A percentile compares a stretch with the other conserved stretches of the same genome.
Evolutionary conservation across 2,888 invertebrate species (phyloP).

Genomic region (Perithous albicinctus): DNA sequence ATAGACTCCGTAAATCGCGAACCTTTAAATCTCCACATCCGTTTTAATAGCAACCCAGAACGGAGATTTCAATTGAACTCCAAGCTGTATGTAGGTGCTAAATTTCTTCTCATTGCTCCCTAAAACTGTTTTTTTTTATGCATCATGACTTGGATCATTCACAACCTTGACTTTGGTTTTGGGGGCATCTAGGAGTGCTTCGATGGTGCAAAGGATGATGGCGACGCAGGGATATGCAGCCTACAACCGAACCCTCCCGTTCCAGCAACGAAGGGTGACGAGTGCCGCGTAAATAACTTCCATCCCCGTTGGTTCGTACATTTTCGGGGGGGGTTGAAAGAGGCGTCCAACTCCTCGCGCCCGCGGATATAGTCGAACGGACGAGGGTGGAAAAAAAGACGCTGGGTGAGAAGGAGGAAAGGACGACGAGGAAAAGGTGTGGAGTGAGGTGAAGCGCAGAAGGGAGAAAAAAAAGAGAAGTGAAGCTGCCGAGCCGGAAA

Average conservation of each 20-base stretch:
- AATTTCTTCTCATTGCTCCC: too few relatives aligned
- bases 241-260: too few relatives aligned
- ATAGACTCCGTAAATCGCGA: too few relatives aligned
- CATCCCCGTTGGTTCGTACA: slow-evolving; percentile 77
- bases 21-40: too few relatives aligned
- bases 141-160: background rate
- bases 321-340: slow-evolving; percentile 58
- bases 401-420: slow-evolving; percentile 37
- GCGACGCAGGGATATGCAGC: too few relatives aligned
- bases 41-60: too few relatives aligned
- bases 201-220: slow-evolving; percentile 56
- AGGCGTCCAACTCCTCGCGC: slow-evolving; percentile 41
- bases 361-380: slow-evolving; percentile 46
- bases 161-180: background rate
- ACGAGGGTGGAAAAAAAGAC: slow-evolving; percentile 52
- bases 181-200: background rate
- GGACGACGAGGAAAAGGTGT: slow-evolving; percentile 41
- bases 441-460: background rate
- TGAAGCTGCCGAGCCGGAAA: slow-evolving; percentile 50
- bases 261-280: slow-evolving; percentile 71
- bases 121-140: too few relatives aligned
- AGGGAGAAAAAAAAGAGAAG: slow-evolving; percentile 30
- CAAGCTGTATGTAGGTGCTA: too few relatives aligned
- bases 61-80: too few relatives aligned
- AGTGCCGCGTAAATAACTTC: slow-evolving; percentile 78